phyloP scores from a whole-genome alignment of 2,888 invertebrate genomes.

The Nephrotoma flavescens region DNA sequence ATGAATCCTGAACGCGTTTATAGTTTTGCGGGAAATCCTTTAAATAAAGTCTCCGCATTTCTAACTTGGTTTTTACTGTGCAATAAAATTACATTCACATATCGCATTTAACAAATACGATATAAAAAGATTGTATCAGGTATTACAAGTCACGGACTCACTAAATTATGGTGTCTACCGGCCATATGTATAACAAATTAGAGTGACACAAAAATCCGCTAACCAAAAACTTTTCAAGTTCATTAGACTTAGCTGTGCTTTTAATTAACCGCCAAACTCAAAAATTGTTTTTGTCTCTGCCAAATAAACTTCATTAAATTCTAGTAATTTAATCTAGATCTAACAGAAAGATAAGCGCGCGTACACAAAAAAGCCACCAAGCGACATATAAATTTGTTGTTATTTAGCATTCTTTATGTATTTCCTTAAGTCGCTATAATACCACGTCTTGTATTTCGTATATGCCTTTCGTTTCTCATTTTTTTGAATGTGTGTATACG shows the following conservation, averaged over 20 bases:
- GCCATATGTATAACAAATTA: not conserved
- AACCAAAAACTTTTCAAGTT: not conserved
- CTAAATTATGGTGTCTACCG: not conserved
- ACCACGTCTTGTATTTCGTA: not conserved
- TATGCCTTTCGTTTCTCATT: not conserved
- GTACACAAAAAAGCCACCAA: not conserved
- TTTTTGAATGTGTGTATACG: not conserved
- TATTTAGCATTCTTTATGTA: not conserved
- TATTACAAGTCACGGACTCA: not conserved
- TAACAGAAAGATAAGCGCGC: not conserved
- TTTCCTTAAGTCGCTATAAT: not conserved
- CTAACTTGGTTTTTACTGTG: not conserved
- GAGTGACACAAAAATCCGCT: not conserved
- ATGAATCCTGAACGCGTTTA: not conserved
- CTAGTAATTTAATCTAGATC: not conserved
- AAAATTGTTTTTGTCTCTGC: not conserved
- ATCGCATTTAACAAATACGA: not conserved
- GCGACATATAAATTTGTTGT: not conserved
- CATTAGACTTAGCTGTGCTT: not conserved
- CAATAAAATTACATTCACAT: not conserved
- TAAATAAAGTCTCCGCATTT: not conserved
- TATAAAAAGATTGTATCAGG: not conserved
- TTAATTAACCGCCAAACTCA: not conserved
- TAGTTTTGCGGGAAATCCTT: not conserved
- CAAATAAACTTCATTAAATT: not conserved